Base-by-base conservation (phyloP, 2,888 invertebrate genomes). In the Electrophaes corylata region DNA sequence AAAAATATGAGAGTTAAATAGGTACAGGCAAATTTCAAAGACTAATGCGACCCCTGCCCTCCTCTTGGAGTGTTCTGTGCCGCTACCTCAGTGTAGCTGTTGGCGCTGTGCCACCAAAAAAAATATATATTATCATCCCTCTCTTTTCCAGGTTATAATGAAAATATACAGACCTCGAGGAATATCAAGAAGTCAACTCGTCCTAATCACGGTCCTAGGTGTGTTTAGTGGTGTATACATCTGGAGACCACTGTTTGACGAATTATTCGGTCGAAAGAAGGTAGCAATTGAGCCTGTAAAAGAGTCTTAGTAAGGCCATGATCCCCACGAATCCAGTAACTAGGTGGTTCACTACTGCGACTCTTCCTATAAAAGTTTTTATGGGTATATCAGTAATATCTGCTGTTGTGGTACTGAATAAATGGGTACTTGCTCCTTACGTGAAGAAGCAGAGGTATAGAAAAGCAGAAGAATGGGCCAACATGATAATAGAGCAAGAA, bases 171-270 rank as follows among this genome's bases (percentile, higher is more conserved):
- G 73, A 70, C 88, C 88, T 19, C 79, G 75, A 66, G 81, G 88
- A 41, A 59, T 93, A 59, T 81, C 86, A 11, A 88, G 52, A 62
- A 75, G 81, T 50, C 90, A 92, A 71, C 60, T 93, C 59, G 68
- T 79, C 48, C 57, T 93, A 41, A 84, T 81, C 11, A 71, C 84
- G 29, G 59, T 89, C 64, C 62, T 93, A 47, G 93, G 93, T 20
- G 76, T 88, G 49, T 66, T 88, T 41, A 75, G 88, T 53, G 93
- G 93, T 61, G 65, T 88, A 61, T 93, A 93, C 66, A 89, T 92
- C 67, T 93, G 93, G 93, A 87, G 81, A 70, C 93, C 93, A 1
- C 39, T 90, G 5, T 79, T 93, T 49, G 75, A 83, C 54, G 81
- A 87, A 4, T 71, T 73, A 62, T 83, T 72, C 62, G 74, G 75